Conservation (phyloP, 2,113 vertebrate species). For the Boulengeromyrus knoepffleri region DNA sequence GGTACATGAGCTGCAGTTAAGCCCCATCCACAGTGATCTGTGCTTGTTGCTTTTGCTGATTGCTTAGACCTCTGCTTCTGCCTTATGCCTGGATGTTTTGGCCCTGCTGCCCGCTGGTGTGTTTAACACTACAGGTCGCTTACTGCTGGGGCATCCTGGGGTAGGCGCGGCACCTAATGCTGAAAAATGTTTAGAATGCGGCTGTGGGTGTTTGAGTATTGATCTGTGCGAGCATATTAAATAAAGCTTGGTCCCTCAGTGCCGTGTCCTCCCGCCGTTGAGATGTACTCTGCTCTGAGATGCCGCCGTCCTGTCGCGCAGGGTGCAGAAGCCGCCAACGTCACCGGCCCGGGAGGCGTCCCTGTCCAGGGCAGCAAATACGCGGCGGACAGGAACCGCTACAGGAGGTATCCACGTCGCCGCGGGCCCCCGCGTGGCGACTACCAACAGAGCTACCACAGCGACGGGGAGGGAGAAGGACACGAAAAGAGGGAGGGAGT, state of each 20-base stretch:
- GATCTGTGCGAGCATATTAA: neutral
- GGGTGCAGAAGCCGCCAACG: slow-evolving; percentile 97
- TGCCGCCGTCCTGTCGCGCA: slow-evolving; percentile 31
- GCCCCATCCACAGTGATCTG: neutral
- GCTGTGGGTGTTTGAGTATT: neutral
- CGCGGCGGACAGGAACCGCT: slow-evolving; percentile 96
- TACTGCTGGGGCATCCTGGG: neutral
- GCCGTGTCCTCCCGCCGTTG: neutral
- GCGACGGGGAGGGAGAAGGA: slow-evolving; percentile 76
- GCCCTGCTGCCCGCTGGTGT: neutral
- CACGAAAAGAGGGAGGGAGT: slow-evolving; percentile 84
- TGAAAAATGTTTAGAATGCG: neutral
- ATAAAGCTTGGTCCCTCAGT: neutral
- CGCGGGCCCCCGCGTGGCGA: slow-evolving; percentile 88
- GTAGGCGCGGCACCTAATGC: neutral
- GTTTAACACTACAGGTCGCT: neutral
- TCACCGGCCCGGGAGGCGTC: slow-evolving; percentile 91
- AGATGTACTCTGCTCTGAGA: neutral
- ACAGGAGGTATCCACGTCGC: slow-evolving; percentile 90
- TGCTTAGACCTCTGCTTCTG: neutral
- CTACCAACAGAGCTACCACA: slow-evolving; percentile 95
- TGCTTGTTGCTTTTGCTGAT: neutral
- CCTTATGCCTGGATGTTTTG: neutral
- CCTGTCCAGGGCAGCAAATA: slow-evolving; percentile 99
- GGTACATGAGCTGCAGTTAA: neutral